Evolutionary conservation across 2,797 vertebrate genomes (phyloP), one percentile per base, ranked within the genome.

Genomic region (Ataeniobius toweri): DNA sequence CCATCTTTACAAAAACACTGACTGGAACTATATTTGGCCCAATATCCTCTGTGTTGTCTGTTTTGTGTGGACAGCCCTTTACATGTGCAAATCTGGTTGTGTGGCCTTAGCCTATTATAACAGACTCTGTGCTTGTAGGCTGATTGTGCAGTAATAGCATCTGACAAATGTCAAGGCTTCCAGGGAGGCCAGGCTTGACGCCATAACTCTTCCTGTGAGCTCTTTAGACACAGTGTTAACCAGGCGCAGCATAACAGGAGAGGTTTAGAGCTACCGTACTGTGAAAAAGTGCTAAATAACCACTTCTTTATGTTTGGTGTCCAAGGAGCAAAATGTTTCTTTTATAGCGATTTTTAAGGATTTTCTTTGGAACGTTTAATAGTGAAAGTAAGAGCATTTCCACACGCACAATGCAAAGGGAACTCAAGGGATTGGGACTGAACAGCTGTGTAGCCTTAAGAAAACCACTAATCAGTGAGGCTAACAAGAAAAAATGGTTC

Each of bases 11-110:
- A 95, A 94, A 95, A 91, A 94, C 92, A 92, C 91, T 85, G 93
- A 94, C 91, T 93, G 93, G 94, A 93, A 92, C 93, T 95, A 95
- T 94, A 94, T 96, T 95, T 95, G 94, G 92, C 88, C 94, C 90
- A 90, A 93, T 95, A 95, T 95, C 94, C 94, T 95, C 87, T 80
- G 89, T 89, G 90, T 93, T 90, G 92, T 94, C 91, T 81, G 86
- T 93, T 94, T 93, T 95, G 92, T 94, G 92, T 89, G 85, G 89
- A 86, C 79, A 13, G 81, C 78, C 84, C 94, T 91, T 95, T 95
- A 94, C 92, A 96, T 95, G 94, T 96, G 95, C 94, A 94, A 95
- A 96, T 96, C 83, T 89, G 86, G 75, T 81, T 94, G 92, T 95
- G 93, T 93, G 92, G 90, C 94, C 80, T 82, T 24, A 85, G 83